Evolutionary conservation across 2,797 vertebrate species (phyloP), one percentile per base, ranked within the genome.

Genomic region (Notolabrus celidotus): DNA sequence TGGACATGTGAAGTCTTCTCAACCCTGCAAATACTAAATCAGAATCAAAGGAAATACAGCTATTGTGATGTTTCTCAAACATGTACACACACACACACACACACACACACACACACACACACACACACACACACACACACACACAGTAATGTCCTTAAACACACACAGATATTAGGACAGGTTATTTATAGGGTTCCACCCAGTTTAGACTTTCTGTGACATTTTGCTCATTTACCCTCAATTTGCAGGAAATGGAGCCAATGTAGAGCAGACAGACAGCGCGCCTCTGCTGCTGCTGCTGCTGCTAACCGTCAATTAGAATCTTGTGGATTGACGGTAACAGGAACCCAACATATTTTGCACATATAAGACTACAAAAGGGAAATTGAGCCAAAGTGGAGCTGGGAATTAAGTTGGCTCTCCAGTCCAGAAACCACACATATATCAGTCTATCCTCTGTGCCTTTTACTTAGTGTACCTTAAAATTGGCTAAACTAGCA

Each of bases 281-380:
- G 29, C 55, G 10, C 46, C 5, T 36, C 39, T 50, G 15, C 38
- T 57, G n/a, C 42, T 41, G 9, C 39, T 45, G 11, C 38, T 49
- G 20, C 42, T 46, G 14, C 50, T 31, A 38, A 47, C 46, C 8
- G 1, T 23, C 27, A 47, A 0, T 66, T 56, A 61, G 33, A 46
- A 66, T 62, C 10, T 51, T 68, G 16, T 61, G 27, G 34, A 70
- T 56, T 15, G 20, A n/a, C n/a, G n/a, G n/a, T 38, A 15, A 34
- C 14, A 53, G 25, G 51, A 53, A 52, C 43, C 12, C 25, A 47
- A 23, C 47, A n/a, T 46, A 52, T 19, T 57, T 15, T 9, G 27
- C 27, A n/a, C n/a, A 54, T 25, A 25, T 23, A 20, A 12, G 10
- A 31, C 9, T 11, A 45, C 7, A 31, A 23, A 22, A 29, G 3